These are phyloP conservation scores for Carapus acus DNA, from an alignment of 2,797 vertebrate species.

Conservation along the genomic window DNA sequence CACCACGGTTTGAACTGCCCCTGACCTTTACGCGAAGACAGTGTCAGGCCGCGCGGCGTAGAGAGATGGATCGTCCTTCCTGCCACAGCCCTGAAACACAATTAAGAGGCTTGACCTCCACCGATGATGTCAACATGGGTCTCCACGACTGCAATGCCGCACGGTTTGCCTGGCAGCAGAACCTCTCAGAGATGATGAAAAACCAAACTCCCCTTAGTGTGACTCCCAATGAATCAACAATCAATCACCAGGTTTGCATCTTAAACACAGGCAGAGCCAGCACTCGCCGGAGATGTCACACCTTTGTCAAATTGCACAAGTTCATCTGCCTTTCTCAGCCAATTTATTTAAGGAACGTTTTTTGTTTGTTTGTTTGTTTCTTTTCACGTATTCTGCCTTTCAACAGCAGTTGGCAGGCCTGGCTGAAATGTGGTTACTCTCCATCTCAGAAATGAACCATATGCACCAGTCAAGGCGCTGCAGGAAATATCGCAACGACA, in stretches of 20 bases:
- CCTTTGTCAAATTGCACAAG: not conserved
- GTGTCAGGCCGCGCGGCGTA: constrained; percentile 19
- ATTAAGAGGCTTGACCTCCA: constrained; percentile 55
- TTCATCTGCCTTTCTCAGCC: not conserved
- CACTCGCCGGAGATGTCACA: not conserved
- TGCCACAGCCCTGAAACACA: constrained; percentile 39
- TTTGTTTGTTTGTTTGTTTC: too few species aligned
- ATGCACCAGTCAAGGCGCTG: not conserved
- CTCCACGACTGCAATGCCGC: constrained; percentile 19
- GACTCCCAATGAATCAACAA: not conserved
- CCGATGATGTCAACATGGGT: constrained; percentile 30
- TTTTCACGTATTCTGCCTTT: too few species aligned
- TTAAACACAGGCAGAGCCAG: not conserved
- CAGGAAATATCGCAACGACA: not conserved
- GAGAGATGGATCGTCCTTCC: constrained; percentile 37
- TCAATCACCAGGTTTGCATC: not conserved
- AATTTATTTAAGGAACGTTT: not conserved
- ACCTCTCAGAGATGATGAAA: not conserved
- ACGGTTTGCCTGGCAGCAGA: constrained; percentile 20
- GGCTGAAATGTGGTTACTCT: not conserved
- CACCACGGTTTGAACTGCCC: constrained; percentile 33
- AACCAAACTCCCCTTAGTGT: not conserved
- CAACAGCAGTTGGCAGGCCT: not conserved
- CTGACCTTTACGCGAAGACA: constrained; percentile 47
- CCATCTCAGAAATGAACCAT: not conserved